phyloP scores from a whole-genome alignment of 1,140 invertebrate species.

The Nasonia vitripennis region DNA sequence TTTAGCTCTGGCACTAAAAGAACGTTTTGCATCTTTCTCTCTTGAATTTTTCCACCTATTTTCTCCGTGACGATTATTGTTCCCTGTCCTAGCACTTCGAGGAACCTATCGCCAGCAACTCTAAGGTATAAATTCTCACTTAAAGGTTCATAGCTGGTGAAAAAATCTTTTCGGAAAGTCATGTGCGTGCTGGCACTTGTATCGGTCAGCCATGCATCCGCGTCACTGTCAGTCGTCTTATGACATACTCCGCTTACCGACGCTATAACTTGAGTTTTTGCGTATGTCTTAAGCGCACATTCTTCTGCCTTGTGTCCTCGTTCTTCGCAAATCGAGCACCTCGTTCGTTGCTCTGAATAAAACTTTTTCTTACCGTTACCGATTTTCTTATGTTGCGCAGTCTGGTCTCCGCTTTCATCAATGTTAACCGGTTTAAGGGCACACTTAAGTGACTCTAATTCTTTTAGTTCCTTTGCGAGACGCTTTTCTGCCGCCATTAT shows the following conservation, averaged over 20 bases:
- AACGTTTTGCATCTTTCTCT: background rate
- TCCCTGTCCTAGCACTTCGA: background rate
- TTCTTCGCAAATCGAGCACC: background rate
- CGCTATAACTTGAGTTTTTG: background rate
- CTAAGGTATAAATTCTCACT: background rate
- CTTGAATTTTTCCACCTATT: background rate
- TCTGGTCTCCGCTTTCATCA: background rate
- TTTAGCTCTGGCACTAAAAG: background rate
- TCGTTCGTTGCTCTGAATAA: background rate
- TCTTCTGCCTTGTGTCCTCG: too few relatives aligned
- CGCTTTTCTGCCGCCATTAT: too few relatives aligned
- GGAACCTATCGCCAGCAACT: background rate
- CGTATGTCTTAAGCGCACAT: background rate
- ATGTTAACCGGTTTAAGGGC: background rate
- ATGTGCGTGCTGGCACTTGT: background rate
- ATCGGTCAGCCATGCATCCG: background rate
- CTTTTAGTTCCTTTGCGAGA: background rate
- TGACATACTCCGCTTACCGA: background rate
- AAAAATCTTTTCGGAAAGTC: background rate
- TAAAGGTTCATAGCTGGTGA: background rate
- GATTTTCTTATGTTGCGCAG: background rate
- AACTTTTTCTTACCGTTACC: background rate
- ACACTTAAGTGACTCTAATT: background rate
- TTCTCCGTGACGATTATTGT: background rate
- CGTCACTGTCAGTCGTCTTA: background rate